These are phyloP conservation scores for Nebria ingens DNA, from an alignment of 1,140 invertebrate species.

Conservation along the genomic window DNA sequence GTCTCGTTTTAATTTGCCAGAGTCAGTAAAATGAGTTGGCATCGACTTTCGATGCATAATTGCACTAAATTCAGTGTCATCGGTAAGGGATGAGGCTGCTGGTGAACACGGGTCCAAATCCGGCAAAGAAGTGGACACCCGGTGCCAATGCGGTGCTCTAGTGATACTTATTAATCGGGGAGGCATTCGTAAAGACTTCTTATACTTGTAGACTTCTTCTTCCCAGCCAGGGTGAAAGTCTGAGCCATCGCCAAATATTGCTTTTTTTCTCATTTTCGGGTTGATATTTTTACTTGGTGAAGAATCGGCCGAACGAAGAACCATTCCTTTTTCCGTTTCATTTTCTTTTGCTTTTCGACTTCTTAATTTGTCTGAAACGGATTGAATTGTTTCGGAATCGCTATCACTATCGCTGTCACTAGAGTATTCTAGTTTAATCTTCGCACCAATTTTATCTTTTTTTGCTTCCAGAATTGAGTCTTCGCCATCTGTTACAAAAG, in stretches of 20 bases:
- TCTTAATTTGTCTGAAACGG: slow-evolving; percentile 33
- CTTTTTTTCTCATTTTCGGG: slow-evolving; percentile 39
- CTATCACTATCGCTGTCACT: slow-evolving; percentile 29
- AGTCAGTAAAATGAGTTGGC: slow-evolving; percentile 11
- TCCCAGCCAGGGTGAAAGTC: slow-evolving; percentile 68
- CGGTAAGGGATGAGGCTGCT: slow-evolving; percentile 45
- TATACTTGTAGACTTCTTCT: slow-evolving; percentile 68
- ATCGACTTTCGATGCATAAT: slow-evolving; percentile 17
- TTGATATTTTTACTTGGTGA: slow-evolving; percentile 31
- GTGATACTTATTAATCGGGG: slow-evolving; percentile 64
- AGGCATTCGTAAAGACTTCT: slow-evolving; percentile 68
- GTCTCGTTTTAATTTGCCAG: slow-evolving; percentile 34
- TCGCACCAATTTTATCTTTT: slow-evolving; percentile 17
- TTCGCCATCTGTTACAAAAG: slow-evolving; percentile 20
- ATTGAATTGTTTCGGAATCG: slow-evolving; percentile 30
- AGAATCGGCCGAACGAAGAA: slow-evolving; percentile 10
- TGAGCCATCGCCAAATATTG: slow-evolving; percentile 58
- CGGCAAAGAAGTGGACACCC: slow-evolving; percentile 59
- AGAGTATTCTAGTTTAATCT: slow-evolving; percentile 13
- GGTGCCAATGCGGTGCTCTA: slow-evolving; percentile 42
- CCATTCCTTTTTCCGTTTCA: slow-evolving; percentile 31
- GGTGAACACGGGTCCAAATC: slow-evolving; percentile 62
- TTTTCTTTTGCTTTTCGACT: slow-evolving; percentile 29
- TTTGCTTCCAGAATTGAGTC: slow-evolving; percentile 18
- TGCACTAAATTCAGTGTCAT: slow-evolving; percentile 32